Percentiles rank a stretch among this genome's conserved stretches.
Conservation (phyloP, 2,113 vertebrate genomes). For the Myotis davidii region DNA sequence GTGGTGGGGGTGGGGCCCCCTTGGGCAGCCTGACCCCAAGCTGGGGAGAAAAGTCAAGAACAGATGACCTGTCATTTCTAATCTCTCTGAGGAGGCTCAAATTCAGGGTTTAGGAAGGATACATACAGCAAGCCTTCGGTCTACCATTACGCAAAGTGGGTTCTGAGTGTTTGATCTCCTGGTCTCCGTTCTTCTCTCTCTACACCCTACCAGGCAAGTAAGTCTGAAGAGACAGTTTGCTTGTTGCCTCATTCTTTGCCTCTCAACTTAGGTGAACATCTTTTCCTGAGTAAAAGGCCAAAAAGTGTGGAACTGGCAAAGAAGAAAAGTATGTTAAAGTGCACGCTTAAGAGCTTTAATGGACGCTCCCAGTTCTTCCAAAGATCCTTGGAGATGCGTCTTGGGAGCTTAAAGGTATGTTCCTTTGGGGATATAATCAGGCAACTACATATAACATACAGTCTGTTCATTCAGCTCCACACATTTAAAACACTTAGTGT, state of each 20-base stretch:
- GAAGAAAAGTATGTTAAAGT: not conserved
- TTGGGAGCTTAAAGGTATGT: not conserved
- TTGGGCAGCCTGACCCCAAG: not conserved
- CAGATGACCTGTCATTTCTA: not conserved
- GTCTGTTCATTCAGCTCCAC: not conserved
- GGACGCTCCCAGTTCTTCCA: not conserved
- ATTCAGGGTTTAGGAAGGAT: not conserved
- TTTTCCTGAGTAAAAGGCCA: constrained; percentile 2
- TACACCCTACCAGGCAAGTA: not conserved
- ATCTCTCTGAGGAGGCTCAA: not conserved
- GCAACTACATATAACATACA: not conserved
- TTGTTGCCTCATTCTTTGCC: not conserved
- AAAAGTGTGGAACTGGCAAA: not conserved
- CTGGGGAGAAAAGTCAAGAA: not conserved
- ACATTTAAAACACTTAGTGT: not conserved
- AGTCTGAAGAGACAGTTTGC: not conserved
- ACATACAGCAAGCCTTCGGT: not conserved
- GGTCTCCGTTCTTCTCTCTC: not conserved
- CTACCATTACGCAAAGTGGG: fast-evolving
- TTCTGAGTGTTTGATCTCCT: not conserved
- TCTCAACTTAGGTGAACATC: not conserved
- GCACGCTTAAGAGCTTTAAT: not conserved
- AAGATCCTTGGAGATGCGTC: not conserved
- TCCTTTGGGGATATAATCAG: not conserved
- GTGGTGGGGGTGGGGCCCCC: not conserved